phyloP scores from a whole-genome alignment of 2,888 invertebrate species.

The Synanthedon tipuliformis region DNA sequence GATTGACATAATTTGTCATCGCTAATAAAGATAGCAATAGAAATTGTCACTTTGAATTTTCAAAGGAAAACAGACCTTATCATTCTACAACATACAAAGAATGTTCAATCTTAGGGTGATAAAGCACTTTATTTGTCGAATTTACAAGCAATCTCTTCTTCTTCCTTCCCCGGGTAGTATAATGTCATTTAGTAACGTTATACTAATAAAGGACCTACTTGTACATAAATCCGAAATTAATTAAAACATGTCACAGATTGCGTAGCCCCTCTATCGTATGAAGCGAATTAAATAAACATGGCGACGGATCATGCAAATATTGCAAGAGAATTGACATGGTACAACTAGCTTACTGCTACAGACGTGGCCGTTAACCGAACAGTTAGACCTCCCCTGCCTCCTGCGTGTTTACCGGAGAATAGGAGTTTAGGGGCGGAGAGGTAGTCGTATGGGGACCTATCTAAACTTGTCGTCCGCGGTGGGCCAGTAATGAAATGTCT shows the following conservation, averaged over 20 bases:
- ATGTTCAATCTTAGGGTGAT: too few relatives aligned
- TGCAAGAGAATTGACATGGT: conserved; percentile 35
- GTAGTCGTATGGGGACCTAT: conserved; percentile 7
- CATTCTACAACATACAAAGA: too few relatives aligned
- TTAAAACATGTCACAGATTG: conserved; percentile 15
- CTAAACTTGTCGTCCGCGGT: conserved; percentile 10
- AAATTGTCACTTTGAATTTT: too few relatives aligned
- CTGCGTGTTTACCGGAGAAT: neutral
- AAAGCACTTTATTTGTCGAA: too few relatives aligned
- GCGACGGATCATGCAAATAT: conserved; percentile 49
- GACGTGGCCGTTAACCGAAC: conserved; percentile 10
- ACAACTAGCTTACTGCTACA: conserved; percentile 21
- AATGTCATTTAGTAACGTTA: too few relatives aligned
- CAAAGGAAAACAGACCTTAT: too few relatives aligned
- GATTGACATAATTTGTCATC: too few relatives aligned
- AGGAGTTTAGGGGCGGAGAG: conserved; percentile 5
- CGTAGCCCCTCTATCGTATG: conserved; percentile 4
- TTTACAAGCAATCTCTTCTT: too few relatives aligned
- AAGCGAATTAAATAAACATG: conserved; percentile 27
- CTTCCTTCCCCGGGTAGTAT: too few relatives aligned
- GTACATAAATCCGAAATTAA: conserved; percentile 18
- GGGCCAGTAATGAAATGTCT: conserved; percentile 29
- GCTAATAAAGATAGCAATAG: too few relatives aligned
- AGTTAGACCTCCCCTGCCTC: conserved; percentile 11
- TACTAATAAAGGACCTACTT: neutral